These are phyloP conservation scores for Pagetopsis macropterus DNA, from an alignment of 2,797 vertebrate species.

Conservation along the genomic window DNA sequence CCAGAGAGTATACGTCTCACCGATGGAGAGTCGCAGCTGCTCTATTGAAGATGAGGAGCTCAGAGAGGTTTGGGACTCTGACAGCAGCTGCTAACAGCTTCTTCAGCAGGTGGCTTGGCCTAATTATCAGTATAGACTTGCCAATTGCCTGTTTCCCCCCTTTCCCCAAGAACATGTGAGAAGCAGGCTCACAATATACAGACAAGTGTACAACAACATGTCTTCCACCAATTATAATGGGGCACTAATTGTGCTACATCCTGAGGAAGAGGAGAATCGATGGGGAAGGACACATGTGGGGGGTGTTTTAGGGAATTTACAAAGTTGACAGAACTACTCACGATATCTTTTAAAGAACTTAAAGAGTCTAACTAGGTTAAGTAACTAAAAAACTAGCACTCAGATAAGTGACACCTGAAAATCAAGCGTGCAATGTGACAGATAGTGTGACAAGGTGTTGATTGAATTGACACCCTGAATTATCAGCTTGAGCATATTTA, in stretches of 20 bases:
- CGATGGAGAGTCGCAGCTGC: slow-evolving; percentile 74
- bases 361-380: background rate
- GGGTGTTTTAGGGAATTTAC: slow-evolving; percentile 1
- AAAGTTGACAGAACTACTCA: slow-evolving; percentile 5
- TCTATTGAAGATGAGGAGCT: slow-evolving; percentile 61
- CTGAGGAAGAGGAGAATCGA: slow-evolving; percentile 46
- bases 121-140: slow-evolving; percentile 68
- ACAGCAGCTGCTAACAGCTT: slow-evolving; percentile 75
- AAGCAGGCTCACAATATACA: slow-evolving; percentile 44
- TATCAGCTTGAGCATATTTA: background rate
- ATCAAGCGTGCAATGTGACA: background rate
- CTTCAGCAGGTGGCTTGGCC: slow-evolving; percentile 77
- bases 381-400: background rate
- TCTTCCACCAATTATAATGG: slow-evolving; percentile 43
- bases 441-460: background rate
- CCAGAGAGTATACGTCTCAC: slow-evolving; percentile 40
- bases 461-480: background rate
- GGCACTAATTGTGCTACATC: slow-evolving; percentile 54
- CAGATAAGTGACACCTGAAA: background rate
- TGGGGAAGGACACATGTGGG: slow-evolving; percentile 27
- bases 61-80: slow-evolving; percentile 54
- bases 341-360: background rate
- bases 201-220: slow-evolving; percentile 21
- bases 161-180: slow-evolving; percentile 47
- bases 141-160: slow-evolving; percentile 58